Base-by-base conservation (phyloP, 2,797 vertebrate species). In the Pangasius mekongensis region DNA sequence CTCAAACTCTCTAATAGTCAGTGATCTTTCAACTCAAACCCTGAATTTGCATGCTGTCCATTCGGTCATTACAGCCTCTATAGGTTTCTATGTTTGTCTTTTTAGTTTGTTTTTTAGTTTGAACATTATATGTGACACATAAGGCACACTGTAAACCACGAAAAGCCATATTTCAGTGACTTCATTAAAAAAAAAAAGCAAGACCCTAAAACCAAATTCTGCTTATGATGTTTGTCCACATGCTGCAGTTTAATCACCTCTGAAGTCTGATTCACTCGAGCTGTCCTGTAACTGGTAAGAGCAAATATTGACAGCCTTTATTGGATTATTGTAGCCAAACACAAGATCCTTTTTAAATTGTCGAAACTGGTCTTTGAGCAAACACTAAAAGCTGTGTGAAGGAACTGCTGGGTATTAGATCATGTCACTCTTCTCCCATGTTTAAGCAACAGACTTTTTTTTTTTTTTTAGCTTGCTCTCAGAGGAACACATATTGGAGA, bases 231-330 rank as follows among this genome's bases (percentile, higher is more conserved):
- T 85, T 85, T 64, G 47, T 52, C 5, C 27, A 74, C 74, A 73
- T 86, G 83, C 84, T 88, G 64, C 33, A 83, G 30, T 87, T 89
- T 88, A 82, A 91, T 92, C 77, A 76, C 24, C 30, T 83, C n/a
- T 84, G 36, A 43, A 62, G 80, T 47, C 54, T 84, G 92, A 92
- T 91, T 94, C 74, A 84, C 91, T 78, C 78, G 86, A 88, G 86
- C 92, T 54, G 90, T 94, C 94, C 94, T 94, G 91, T 93, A 94
- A 94, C 92, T 92, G 92, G 90, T 56, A 27, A 84, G 87, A 91
- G 93, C 92, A 94, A 96, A 96, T 96, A 95, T 96, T 96, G 93
- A 95, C 94, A 78, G 81, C 93, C 89, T 88, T 92, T 85, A 82
- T 83, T 54, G 89, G 87, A 90, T 90, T 85, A 91, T 91, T 91